Evolutionary conservation across 2,113 vertebrate genomes (phyloP), one percentile per base, ranked within the genome.

Genomic region (Pseudorasbora parva): DNA sequence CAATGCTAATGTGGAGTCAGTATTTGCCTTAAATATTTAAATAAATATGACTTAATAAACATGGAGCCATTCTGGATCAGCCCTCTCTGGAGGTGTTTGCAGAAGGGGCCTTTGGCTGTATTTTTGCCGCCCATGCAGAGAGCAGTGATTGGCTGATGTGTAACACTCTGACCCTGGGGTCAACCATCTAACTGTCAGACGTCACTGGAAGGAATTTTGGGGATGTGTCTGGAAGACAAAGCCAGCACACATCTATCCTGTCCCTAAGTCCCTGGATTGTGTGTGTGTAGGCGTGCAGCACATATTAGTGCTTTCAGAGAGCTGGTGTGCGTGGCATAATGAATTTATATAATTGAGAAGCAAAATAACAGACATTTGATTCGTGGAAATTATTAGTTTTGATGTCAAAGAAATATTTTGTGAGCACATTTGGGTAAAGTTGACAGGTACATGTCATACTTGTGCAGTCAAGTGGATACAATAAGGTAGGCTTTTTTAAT

Each of bases 131-230:
- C 82, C 79, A 82, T 79, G 64, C 77, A 73, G 23, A 60, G 49
- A 30, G 64, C 64, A 25, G 59, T 82, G 75, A 87, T 87, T 86
- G 73, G 85, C 72, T 80, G 30, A 43, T 37, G 51, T 54, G 41
- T 51, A 69, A 84, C 66, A 68, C 33, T 82, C 37, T 78, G 69
- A 78, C 23, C 73, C 72, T 45, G 57, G 33, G 73, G 68, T 78
- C 75, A 85, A 62, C 23, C 14, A 77, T 75, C 47, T 43, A 64
- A 71, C 30, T 23, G 73, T 82, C 78, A 87, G 72, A 87, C 81
- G 86, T 81, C 79, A 84, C 37, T 84, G 82, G 75, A 82, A 86
- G 66, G 87, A 86, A 90, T 90, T 88, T 88, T 89, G 43, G 76
- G 59, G 84, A 82, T 87, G 87, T 87, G 87, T 85, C 62, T 82